Evolutionary conservation across 2,888 invertebrate species (phyloP), one percentile per base, ranked within the genome.

Genomic region (Drosophila mayaguana): DNA sequence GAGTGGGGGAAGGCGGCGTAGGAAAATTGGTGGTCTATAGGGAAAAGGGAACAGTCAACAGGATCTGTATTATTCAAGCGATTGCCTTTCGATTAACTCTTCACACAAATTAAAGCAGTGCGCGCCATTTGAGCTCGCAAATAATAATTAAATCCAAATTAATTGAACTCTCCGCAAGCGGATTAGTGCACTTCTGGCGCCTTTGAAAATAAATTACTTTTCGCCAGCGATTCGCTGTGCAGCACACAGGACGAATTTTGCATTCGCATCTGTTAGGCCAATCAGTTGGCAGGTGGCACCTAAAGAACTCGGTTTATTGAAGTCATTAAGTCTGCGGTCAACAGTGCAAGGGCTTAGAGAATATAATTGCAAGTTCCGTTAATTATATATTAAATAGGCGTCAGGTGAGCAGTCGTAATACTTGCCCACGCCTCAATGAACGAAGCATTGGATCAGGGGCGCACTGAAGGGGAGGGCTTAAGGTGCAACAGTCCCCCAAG

Each of bases 111-210:
- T 50, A 20, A 50, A 34, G 50, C 50, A 18, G 14, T 4, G 32
- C 18, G 1, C 50, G 28, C 32, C 50, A 32, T 50, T 50, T 50
- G 50, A 12, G 3, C 2, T 32, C 18, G 50, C 50, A 34, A 50
- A 50, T 50, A 50, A 50, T 50, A 32, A 50, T 50, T 50, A 50
- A 34, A 18, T 14, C 32, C 14, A 50, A 50, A 50, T 34, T 50
- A 50, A 50, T 50, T 50, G 32, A 50, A 4, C 34, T 50, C 50
- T 34, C 20, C 50, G 8, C 8, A 32, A 50, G 32, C 18, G 32
- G 50, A 50, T 50, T 50, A 34, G 18, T 50, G 32, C 18, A 50
- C 3, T 50, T 34, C 14, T 12, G 14, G 8, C 32, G 14, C 28
- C 20, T 42, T 6, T 18, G 28, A 12, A 42, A 42, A 14, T 14